Base-by-base conservation (phyloP, 2,888 invertebrate species). In the Nematopogon swammerdamellus region DNA sequence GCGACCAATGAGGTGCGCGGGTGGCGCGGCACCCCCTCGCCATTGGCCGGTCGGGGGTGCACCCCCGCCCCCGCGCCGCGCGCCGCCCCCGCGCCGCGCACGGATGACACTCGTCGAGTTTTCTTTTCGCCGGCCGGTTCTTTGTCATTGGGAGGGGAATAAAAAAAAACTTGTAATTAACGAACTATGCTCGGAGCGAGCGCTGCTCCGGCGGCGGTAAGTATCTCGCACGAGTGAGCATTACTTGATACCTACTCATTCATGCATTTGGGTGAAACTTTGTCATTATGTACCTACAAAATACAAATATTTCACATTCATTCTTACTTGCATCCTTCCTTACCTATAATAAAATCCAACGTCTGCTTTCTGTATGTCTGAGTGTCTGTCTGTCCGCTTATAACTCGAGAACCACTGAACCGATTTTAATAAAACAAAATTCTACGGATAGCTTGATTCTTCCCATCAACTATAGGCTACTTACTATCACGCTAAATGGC, bases 111-210 rank as follows among this genome's bases (percentile, higher is more conserved):
- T 77, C 73, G 77, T 76, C 79, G 77, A 79, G 77, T 79, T 79
- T 79, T 79, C 79, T 79, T 79, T 77, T 76, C 76, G 75, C 71
- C 75, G 74, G 76, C 74, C 75, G 74, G 77, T 77, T 74, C 77
- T 79, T 79, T 79, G 79, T 79, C 79, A 76, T 72, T 79, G 77
- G 73, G 73, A 73, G 70, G 75, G 79, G n/a, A n/a, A n/a, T n/a
- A 79, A 79, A 77, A 77, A 79, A 79, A 77, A 79, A 79, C 69
- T 77, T 75, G 70, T 77, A 79, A 77, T 77, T 79, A 79, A 79
- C 79, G 76, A 74, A 69, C 69, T 76, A 77, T 76, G 73, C 75
- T 70, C 65, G 66, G 75, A 76, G 76, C 70, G 68, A 76, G 73
- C 68, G n/a, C n/a, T n/a, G n/a, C n/a, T n/a, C n/a, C n/a, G 67